These are phyloP conservation scores for Ormyrus labotus DNA, from an alignment of 2,888 invertebrate genomes.

Conservation along the genomic window DNA sequence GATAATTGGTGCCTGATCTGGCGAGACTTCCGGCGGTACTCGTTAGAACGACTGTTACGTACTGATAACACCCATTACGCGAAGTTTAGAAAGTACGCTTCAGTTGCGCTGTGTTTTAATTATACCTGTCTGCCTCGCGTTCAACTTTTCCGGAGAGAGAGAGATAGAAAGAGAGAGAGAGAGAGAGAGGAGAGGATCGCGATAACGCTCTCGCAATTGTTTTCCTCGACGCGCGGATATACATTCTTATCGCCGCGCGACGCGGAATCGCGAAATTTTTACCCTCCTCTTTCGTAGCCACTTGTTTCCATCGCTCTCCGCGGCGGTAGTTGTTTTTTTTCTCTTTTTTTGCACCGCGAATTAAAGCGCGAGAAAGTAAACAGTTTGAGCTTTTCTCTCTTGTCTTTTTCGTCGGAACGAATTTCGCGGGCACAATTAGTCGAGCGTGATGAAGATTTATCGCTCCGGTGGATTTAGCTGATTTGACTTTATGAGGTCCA, in stretches of 20 bases:
- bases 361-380: too few relatives aligned
- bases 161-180: slow-evolving; percentile 4
- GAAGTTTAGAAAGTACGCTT: slow-evolving; percentile 68
- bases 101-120: slow-evolving; percentile 70
- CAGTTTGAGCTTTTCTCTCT: too few relatives aligned
- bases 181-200: background rate
- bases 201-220: slow-evolving; percentile 38
- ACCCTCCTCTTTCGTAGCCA: too few relatives aligned
- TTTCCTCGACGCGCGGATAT: slow-evolving; percentile 1
- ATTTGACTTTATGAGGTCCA: too few relatives aligned
- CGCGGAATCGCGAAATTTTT: slow-evolving; percentile 6
- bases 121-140: slow-evolving; percentile 60
- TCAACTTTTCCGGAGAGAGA: slow-evolving; percentile 1
- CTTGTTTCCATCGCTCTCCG: background rate
- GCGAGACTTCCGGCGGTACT: slow-evolving; percentile 60
- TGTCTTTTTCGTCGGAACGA: too few relatives aligned
- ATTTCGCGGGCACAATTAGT: too few relatives aligned
- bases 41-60: slow-evolving; percentile 69
- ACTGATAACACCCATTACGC: slow-evolving; percentile 70
- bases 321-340: background rate
- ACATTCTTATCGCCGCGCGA: slow-evolving; percentile 33
- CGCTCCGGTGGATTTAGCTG: too few relatives aligned
- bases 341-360: too few relatives aligned
- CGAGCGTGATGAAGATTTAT: too few relatives aligned
- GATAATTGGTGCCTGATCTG: slow-evolving; percentile 56